Evolutionary conservation across 1,140 invertebrate genomes (phyloP), one percentile per base, ranked within the genome.

Genomic region (Onthophagus taurus): DNA sequence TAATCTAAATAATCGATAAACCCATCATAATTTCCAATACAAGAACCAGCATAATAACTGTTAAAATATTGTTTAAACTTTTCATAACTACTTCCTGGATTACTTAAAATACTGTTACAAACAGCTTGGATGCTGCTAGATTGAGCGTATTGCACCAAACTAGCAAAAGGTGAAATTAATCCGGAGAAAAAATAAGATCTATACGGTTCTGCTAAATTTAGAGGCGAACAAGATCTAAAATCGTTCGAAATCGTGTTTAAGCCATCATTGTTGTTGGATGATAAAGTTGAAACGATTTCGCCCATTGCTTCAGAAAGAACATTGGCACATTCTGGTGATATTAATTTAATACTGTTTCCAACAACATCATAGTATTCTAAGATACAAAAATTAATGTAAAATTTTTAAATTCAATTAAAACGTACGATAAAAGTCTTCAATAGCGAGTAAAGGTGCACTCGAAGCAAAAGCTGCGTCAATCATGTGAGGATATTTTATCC

Each of bases 401-500:
- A 7, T 26, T 26, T 26, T 26, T 26, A 26, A n/a, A 26, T 6
- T 26, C 41, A 19, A 33, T 13, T 5, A 34, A 26, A 4, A 34
- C 41, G 2, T 9, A 6, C 71, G 69, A 34, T 63, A 55, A 54
- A 85, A 89, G 60, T 89, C 75, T 1, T 79, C 66, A 61, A 81
- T 70, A 7, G 80, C 81, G 6, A 70, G 50, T 13, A 90, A 68
- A 3, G 85, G 86, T 18, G 75, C 85, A 63, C 82, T 85, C 19
- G 81, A 82, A 0, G 83, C 76, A 31, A 88, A 70, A 11, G 82
- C 78, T 2, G 80, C 80, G 58, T 78, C 60, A 1, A 86, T 76
- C 2, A 87, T 64, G 53, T 89, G 72, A 8, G 88, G 87, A 58
- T 89, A 89, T 42, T 81, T 75, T 4, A 79, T 58, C 56, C 81